Conservation (phyloP, 2,113 vertebrate genomes). For the Phylloscopus whistleri region DNA sequence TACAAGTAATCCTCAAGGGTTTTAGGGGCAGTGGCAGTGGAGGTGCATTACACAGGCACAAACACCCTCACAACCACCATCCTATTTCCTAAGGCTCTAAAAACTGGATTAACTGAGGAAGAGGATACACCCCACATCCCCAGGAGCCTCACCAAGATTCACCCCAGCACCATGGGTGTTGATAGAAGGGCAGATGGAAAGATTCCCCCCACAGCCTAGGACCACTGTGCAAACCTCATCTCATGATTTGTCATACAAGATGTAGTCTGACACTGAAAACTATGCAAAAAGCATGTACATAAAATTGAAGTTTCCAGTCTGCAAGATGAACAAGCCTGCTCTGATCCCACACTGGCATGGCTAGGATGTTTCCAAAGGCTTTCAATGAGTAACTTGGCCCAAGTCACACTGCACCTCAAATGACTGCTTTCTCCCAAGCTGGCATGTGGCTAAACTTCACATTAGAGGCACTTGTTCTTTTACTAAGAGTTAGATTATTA, state of each 20-base stretch:
- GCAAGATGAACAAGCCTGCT: neutral
- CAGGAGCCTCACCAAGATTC: neutral
- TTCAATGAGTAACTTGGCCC: neutral
- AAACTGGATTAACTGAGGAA: neutral
- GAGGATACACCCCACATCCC: fast-evolving
- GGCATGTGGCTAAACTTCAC: neutral
- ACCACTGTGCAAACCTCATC: neutral
- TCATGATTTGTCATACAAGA: neutral
- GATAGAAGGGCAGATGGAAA: neutral
- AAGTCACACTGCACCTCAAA: neutral
- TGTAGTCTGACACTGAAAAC: neutral
- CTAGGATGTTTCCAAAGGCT: neutral
- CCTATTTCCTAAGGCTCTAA: neutral
- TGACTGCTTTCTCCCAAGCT: neutral
- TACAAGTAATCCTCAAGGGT: neutral
- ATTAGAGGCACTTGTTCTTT: neutral
- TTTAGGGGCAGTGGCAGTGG: neutral
- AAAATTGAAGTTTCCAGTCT: neutral
- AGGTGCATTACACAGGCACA: neutral
- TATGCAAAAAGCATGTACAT: neutral
- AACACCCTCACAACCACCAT: neutral
- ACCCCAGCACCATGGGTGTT: neutral
- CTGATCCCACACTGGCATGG: neutral
- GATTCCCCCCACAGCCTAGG: neutral
- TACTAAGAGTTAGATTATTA: neutral